Evolutionary conservation across 2,113 vertebrate species (phyloP), one percentile per base, ranked within the genome.

Genomic region (Gallinago paraguaiae): DNA sequence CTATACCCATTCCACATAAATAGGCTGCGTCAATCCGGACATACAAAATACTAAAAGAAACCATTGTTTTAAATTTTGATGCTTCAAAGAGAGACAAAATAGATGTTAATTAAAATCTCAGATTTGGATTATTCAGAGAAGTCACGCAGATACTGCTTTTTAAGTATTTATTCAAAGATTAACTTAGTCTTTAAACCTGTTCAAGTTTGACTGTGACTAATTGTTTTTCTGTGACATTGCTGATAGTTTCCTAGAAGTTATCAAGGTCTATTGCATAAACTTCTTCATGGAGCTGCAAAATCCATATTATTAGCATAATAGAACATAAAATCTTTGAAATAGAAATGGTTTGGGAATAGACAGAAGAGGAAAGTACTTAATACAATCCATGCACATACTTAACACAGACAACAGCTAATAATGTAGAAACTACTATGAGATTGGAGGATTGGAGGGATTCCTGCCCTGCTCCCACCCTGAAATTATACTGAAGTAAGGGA

Each of bases 381-480:
- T 41, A 67, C 2, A 61, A 65, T 65, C n/a, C n/a, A 54, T 59
- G 8, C 1, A 59, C 3, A 20, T 53, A 33, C 10, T 54, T 74
- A 69, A 85, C 15, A 28, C 4, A 86, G 57, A 56, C 82, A 53
- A 79, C 13, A 2, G 6, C 8, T 54, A 94, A 65, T 54, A 85
- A 74, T 8, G 3, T 6, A 56, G 37, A 70, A 85, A 64, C 8
- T 50, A 8, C 28, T 22, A 12, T 6, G 16, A 77, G 15, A 67
- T 17, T 17, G 11, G n/a, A 78, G 19, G 17, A 67, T 17, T 16
- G 13, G n/a, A 78, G 17, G 12, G 5, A 23, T 51, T 14, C 4
- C 25, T 22, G 20, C 17, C 13, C 7, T 2, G 1, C 11, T 6
- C 22, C 37, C 10, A 0, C 28, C 15, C 25, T 4, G 11, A 70